Evolutionary conservation across 1,140 invertebrate species (phyloP), one percentile per base, ranked within the genome.

Genomic region (Trissolcus basalis): DNA sequence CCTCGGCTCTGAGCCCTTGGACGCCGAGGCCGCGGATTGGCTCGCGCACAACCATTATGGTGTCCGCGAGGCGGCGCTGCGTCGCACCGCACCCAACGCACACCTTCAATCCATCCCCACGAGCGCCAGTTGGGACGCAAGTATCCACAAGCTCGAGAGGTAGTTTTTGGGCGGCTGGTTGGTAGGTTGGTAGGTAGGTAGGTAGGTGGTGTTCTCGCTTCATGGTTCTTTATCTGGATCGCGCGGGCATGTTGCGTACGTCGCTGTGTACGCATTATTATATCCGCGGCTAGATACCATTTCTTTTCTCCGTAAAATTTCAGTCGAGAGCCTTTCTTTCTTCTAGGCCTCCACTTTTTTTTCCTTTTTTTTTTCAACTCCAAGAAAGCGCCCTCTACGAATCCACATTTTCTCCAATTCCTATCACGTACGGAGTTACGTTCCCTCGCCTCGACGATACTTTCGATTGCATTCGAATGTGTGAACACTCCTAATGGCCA

Each of bases 11-110:
- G 12, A 51, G 58, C 53, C 54, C 56, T 55, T 69, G 49, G 10
- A 14, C 10, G 12, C 12, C 4, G 0, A 19, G 9, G 32, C 68
- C 81, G 80, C 69, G 12, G 32, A 82, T 85, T 88, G 77, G 85
- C n/a, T 11, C 7, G 9, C 15, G 44, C 56, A 73, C 82, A 81
- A 81, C 85, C 86, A 88, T 87, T 87, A 88, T 87, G 87, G 87
- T 87, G 74, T 82, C 83, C 61, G 16, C 11, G 9, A 39, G 86
- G 84, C 63, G 81, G 76, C 1, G 14, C 41, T 6, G 0, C 6
- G 0, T 0, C 9, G n/a, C 33, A n/a, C 63, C 51, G 33, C 58
- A 44, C 77, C 79, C 58, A 45, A n/a, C 58, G 27, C 39, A 76
- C 68, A 64, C 72, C 58, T 65, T 72, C 51, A 45, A 47, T 63